A percentile compares a stretch with the other conserved stretches of the same genome.
Evolutionary conservation across 2,797 vertebrate species (phyloP).

Genomic region (Lepilemur septentrionalis): DNA sequence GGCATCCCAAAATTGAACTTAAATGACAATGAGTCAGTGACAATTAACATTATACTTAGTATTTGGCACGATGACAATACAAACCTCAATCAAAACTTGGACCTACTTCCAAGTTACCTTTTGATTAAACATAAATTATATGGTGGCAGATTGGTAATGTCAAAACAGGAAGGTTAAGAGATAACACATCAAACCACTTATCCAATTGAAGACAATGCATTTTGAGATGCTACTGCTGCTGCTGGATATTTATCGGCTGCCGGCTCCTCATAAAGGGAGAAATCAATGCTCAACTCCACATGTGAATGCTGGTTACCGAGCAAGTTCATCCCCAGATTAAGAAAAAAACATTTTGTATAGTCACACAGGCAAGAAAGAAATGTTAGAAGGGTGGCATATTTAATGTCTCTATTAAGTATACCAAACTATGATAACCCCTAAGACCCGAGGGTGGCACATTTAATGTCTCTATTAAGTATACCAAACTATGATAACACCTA

Average conservation of each 20-base stretch:
- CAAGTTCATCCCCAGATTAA: slow-evolving; percentile 45
- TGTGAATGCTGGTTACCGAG: neutral
- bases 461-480: neutral
- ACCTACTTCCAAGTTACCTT: slow-evolving; percentile 24
- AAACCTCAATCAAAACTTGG: slow-evolving; percentile 66
- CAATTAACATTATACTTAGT: slow-evolving; percentile 50
- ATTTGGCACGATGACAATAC: slow-evolving; percentile 46
- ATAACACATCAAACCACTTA: slow-evolving; percentile 35
- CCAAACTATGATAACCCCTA: neutral
- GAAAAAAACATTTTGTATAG: slow-evolving; percentile 44
- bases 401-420: neutral
- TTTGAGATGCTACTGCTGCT: slow-evolving; percentile 20
- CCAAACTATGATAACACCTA: neutral
- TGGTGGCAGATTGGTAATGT: slow-evolving; percentile 28
- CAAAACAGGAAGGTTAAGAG: neutral
- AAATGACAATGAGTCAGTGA: slow-evolving; percentile 45
- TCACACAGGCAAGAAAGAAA: slow-evolving; percentile 28
- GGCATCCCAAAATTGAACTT: slow-evolving; percentile 52
- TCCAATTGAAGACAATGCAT: slow-evolving; percentile 47
- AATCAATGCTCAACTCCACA: neutral
- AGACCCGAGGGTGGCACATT: neutral
- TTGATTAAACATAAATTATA: slow-evolving; percentile 56
- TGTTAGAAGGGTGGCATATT: neutral
- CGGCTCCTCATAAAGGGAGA: slow-evolving; percentile 61
- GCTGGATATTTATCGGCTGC: slow-evolving; percentile 36